These are phyloP conservation scores for Pavo muticus DNA, from an alignment of 2,113 vertebrate genomes.

Conservation along the genomic window DNA sequence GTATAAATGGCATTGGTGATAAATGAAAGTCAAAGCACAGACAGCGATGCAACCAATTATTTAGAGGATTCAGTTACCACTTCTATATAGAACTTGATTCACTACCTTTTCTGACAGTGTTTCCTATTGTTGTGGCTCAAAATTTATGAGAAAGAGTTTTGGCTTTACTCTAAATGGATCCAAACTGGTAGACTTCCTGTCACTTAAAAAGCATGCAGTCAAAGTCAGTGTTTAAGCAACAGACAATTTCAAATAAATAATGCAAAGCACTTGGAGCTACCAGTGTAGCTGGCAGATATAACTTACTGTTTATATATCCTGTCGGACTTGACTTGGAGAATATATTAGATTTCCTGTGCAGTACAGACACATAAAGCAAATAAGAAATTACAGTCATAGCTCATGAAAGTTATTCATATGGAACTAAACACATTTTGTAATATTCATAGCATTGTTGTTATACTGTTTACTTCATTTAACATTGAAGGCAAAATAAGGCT, in stretches of 20 bases:
- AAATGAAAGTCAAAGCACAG: not conserved
- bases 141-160: constrained; percentile 45
- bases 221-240: constrained; percentile 58
- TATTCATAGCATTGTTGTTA: not conserved
- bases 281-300: not conserved
- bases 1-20: not conserved
- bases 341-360: not conserved
- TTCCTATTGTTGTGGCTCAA: constrained; percentile 34
- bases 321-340: not conserved
- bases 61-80: constrained; percentile 55
- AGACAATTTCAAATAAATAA: constrained; percentile 64
- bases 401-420: not conserved
- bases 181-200: constrained; percentile 25
- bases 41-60: not conserved
- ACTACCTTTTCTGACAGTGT: constrained; percentile 29
- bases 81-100: constrained; percentile 39
- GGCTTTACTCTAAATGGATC: not conserved
- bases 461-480: not conserved
- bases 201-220: constrained; percentile 51
- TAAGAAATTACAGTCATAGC: not conserved
- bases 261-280: constrained; percentile 26
- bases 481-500: not conserved
- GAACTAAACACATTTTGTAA: not conserved
- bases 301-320: constrained; percentile 4
- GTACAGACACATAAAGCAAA: constrained; percentile 7